Conservation (phyloP, 2,888 invertebrate genomes). For the Noctua janthina region DNA sequence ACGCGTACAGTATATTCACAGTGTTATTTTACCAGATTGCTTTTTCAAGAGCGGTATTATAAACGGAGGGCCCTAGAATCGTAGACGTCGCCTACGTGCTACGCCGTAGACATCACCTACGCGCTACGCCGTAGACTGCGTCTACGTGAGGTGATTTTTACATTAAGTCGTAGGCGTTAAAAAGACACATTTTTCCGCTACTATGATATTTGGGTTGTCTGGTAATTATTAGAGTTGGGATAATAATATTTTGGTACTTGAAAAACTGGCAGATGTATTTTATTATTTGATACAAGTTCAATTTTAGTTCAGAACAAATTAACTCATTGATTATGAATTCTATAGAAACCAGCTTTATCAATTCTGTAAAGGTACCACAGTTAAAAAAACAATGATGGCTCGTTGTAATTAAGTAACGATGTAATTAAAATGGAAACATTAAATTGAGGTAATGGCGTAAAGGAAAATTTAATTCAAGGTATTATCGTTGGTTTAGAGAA, state of each 20-base stretch:
- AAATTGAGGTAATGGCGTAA: neutral
- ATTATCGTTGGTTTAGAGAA: neutral
- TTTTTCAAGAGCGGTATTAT: slow-evolving; percentile 27
- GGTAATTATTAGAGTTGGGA: neutral
- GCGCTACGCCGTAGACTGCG: slow-evolving; percentile 44
- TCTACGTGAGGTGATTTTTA: slow-evolving; percentile 35
- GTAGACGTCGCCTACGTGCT: slow-evolving; percentile 38
- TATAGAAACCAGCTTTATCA: no score
- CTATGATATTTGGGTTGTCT: slow-evolving; percentile 12
- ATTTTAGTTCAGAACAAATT: neutral
- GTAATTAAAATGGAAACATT: slow-evolving; percentile 6
- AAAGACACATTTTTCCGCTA: slow-evolving; percentile 19
- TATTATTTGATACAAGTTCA: neutral
- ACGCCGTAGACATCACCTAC: slow-evolving; percentile 43
- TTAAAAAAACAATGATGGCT: neutral
- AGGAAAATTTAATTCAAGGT: neutral
- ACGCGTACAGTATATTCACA: slow-evolving; percentile 8
- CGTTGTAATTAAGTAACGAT: slow-evolving; percentile 2
- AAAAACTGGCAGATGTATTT: neutral
- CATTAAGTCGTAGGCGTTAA: slow-evolving; percentile 23
- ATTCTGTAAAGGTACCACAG: neutral
- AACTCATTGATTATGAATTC: neutral
- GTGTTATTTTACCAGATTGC: slow-evolving; percentile 11
- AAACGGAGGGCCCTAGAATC: slow-evolving; percentile 4
- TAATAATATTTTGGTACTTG: neutral